Evolutionary conservation across 2,797 vertebrate species (phyloP), one percentile per base, ranked within the genome.

Genomic region (Myotis vivesi): DNA sequence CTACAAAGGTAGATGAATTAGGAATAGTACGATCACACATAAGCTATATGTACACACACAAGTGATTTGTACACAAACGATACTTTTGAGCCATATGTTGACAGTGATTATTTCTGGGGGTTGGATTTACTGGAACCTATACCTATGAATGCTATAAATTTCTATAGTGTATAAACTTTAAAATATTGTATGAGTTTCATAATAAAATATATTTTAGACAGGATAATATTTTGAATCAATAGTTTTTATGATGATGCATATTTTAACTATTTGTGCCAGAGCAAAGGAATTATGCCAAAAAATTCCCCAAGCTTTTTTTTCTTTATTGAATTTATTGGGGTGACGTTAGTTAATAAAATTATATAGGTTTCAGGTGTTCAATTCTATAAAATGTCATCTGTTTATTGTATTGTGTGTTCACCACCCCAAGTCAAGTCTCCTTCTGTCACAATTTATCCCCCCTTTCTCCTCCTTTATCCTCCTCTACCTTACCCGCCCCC

Each of bases 181-280:
- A 76, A 66, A 51, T 1, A 46, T 87, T n/a, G 5, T 82, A 77
- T 82, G 62, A 91, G 8, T 72, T 90, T 6, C 22, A 6, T 64
- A 69, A 72, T 73, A 89, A 94, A 81, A 88, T 76, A 62, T 53
- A 68, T 53, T 93, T 82, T 77, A 76, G 68, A 92, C 22, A 82
- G 5, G 22, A 73, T 38, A 59, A 51, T 33, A 75, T 66, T 81
- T 80, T 72, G 8, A 94, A 66, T 15, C 11, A 82, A 62, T 72
- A 59, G 1, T 68, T 85, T 82, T 92, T 81, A 91, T 49, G 33
- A 51, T 59, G 2, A 88, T 77, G 16, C 6, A 30, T 46, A 85
- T 77, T 94, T 90, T 92, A 92, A 80, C 5, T 4, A 62, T 68
- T 91, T 92, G 4, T 69, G 49, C 66, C 9, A 86, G 4, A 93